phyloP scores from a whole-genome alignment of 2,888 invertebrate species.

The Uloborus plumipes region DNA sequence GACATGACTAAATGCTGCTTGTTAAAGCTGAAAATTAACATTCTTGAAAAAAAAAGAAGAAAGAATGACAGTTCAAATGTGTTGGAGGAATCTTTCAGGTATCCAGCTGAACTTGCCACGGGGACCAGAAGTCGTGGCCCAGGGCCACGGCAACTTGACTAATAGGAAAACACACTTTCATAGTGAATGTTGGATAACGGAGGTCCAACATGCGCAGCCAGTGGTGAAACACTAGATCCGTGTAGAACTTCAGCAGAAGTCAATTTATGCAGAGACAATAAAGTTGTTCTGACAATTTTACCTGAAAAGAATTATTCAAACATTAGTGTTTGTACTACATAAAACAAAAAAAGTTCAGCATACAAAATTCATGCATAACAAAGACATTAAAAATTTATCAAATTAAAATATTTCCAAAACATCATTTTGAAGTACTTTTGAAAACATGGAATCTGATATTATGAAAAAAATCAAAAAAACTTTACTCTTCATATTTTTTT shows the following conservation, averaged over 20 bases:
- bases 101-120: constrained; percentile 35
- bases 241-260: constrained; percentile 6
- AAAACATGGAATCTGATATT: too few species aligned
- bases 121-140: constrained; percentile 56
- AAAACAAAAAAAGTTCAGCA: too few species aligned
- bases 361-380: too few species aligned
- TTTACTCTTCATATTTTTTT: too few species aligned
- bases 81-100: constrained; percentile 21
- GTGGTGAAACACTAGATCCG: neutral
- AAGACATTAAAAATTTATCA: too few species aligned
- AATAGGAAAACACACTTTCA: constrained; percentile 55
- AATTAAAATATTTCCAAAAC: too few species aligned
- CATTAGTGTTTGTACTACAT: too few species aligned
- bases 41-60: constrained; percentile 21
- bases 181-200: constrained; percentile 22
- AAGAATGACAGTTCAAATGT: neutral
- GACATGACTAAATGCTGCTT: constrained; percentile 20
- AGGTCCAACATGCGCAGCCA: constrained; percentile 49
- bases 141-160: constrained; percentile 52
- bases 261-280: neutral
- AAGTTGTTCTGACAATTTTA: too few species aligned
- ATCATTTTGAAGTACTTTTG: too few species aligned
- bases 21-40: constrained; percentile 17
- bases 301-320: too few species aligned
- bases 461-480: too few species aligned